A percentile compares a stretch with the other conserved stretches of the same genome.
These are phyloP conservation scores for Hypotaenidia okinawae DNA, from an alignment of 2,797 vertebrate genomes.

Conservation along the genomic window DNA sequence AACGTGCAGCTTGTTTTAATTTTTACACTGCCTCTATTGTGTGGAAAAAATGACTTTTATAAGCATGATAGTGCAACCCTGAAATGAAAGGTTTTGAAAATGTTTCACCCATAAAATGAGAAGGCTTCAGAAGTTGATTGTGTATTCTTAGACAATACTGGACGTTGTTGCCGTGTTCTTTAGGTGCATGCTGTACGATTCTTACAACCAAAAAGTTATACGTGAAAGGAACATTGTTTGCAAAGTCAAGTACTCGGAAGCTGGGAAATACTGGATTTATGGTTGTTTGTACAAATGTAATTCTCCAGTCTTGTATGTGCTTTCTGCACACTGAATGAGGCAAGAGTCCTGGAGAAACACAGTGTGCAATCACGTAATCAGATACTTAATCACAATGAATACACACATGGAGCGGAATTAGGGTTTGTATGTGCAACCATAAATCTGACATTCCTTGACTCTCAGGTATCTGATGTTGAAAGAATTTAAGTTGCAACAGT, in stretches of 20 bases:
- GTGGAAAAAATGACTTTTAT: conserved; percentile 66
- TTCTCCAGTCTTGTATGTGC: conserved; percentile 7
- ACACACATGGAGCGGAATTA: neutral
- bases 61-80: conserved; percentile 43
- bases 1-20: conserved; percentile 67
- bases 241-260: conserved; percentile 23
- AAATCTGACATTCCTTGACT: conserved; percentile 7
- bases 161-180: neutral
- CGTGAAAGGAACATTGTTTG: conserved; percentile 41
- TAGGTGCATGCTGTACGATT: neutral
- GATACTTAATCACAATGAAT: conserved; percentile 14
- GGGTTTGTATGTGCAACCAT: neutral
- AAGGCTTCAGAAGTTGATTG: neutral
- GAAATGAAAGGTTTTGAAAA: conserved; percentile 29
- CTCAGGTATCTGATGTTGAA: neutral
- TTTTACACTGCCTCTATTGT: conserved; percentile 66
- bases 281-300: conserved; percentile 18
- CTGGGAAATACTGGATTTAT: conserved; percentile 44
- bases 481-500: neutral
- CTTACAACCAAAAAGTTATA: neutral
- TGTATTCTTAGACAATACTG: neutral
- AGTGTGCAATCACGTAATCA: neutral
- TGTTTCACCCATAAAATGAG: neutral
- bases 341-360: neutral
- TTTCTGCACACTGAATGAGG: conserved; percentile 14